Base-by-base conservation (phyloP, 2,797 vertebrate genomes). In the Silurus aristotelis region DNA sequence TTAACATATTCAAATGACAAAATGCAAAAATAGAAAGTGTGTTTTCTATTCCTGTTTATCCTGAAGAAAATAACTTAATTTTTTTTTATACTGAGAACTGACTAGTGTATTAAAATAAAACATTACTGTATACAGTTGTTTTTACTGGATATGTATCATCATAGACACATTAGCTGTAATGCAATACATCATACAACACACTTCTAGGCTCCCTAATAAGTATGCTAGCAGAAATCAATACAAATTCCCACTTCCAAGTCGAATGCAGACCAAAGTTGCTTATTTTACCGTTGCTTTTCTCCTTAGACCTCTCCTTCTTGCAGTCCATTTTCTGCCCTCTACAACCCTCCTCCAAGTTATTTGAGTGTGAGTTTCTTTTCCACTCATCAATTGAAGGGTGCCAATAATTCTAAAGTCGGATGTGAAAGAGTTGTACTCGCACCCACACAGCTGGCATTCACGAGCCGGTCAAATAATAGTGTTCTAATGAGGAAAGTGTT, bases 401-500 rank as follows among this genome's bases (percentile, higher is more conserved):
- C 78, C 38, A 52, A 80, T 66, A 80, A 80, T 67, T 80, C 43
- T 64, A n/a, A 1, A 25, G 0, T 48, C 13, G 14, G 22, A 52
- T 19, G 8, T 48, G 48, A 19, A 66, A 27, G 76, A 58, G 12
- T 63, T 63, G 58, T 63, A 63, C 38, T n/a, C 13, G 19, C 17
- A 61, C 5, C 2, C 58, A 13, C 58, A 31, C 78, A 80, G 78
- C 78, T 52, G n/a, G 78, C 63, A 19, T 66, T 80, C 61, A 80
- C 46, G 20, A 67, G 46, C 46, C 31, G 46, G 63, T 67, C n/a
- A 64, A 52, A 75, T 64, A 64, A 83, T 52, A 83, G 71, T 48
- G 60, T 19, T 52, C 55, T 75, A 64, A 84, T 67, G 48, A 77
- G 67, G 63, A 67, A 84, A 83, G 1, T 27, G 70, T 64, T 83